Percentiles rank a stretch among this genome's conserved stretches.
Evolutionary conservation across 2,888 invertebrate species (phyloP).

Genomic region (Panopea generosa): DNA sequence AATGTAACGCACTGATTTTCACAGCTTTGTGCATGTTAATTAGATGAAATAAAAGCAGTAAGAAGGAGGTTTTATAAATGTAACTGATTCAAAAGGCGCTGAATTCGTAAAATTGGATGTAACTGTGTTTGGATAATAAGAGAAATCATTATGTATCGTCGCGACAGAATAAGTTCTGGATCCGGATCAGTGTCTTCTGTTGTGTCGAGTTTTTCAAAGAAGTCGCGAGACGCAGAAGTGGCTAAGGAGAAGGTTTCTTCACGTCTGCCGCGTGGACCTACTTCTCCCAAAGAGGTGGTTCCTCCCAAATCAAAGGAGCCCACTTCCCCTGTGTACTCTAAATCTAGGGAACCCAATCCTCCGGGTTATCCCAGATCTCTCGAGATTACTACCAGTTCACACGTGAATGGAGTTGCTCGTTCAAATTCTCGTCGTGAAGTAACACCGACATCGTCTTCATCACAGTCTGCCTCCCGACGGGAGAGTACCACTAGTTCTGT

Average conservation of each 20-base stretch:
- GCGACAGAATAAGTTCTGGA: slow-evolving; percentile 51
- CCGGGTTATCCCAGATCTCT: no score
- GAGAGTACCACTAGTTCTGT: slow-evolving; percentile 50
- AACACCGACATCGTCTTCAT: slow-evolving; percentile 14
- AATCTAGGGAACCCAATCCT: no score
- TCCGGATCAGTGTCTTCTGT: slow-evolving; percentile 58
- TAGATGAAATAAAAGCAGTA: no score
- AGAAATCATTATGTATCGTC: slow-evolving; percentile 47
- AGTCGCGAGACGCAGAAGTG: slow-evolving; percentile 43
- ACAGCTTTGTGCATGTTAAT: no score
- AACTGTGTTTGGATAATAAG: no score
- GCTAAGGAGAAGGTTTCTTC: slow-evolving; percentile 45
- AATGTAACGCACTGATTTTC: no score
- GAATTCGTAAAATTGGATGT: no score
- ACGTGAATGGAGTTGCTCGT: neutral
- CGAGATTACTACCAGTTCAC: no score
- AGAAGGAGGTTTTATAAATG: no score
- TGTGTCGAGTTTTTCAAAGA: slow-evolving; percentile 57
- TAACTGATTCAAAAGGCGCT: no score
- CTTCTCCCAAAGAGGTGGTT: slow-evolving; percentile 27
- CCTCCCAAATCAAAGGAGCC: no score
- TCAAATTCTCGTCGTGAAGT: slow-evolving; percentile 14
- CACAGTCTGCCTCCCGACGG: slow-evolving; percentile 32
- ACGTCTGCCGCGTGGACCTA: slow-evolving; percentile 41
- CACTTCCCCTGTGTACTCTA: no score